Evolutionary conservation across 2,797 vertebrate species (phyloP), one percentile per base, ranked within the genome.

Genomic region (Molossus alvarezi): DNA sequence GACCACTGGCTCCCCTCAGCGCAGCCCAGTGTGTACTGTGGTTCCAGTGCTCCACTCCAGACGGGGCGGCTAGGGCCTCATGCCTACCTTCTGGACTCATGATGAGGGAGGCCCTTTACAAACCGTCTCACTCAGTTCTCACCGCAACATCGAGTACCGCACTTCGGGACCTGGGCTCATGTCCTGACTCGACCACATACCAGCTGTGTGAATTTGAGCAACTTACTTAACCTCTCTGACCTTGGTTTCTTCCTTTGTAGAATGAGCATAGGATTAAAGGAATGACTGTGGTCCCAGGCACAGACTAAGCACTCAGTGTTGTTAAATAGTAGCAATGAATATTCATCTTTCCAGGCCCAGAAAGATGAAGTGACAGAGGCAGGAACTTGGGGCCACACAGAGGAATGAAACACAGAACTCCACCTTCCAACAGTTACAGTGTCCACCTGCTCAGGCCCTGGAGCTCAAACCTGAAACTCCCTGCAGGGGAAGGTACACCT

Each of bases 231-330:
- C 6, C 25, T 88, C 57, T 90, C 57, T 88, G 73, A 37, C 60
- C 73, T 96, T 18, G 41, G 7, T 92, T 92, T 90, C 45, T 71
- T 96, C 75, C 64, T 95, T 53, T 80, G 55, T 77, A 69, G 91
- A 73, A 75, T 64, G 41, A 48, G 23, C 9, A 48, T 20, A 71
- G 21, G n/a, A 76, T 81, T 62, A 81, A 94, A 92, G 27, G 73
- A 88, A 82, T 20, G 71, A 71, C 73, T 21, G 2, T 41, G 25
- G 33, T 65, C 14, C 58, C 53, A 83, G 53, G 72, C 62, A 88
- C 51, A 85, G 88, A 83, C 14, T 41, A 71, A 88, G 18, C 81
- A 25, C 41, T 94, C 10, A 18, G 20, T 94, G 51, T 72, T 77
- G 73, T 75, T 90, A 90, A 89, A 64, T 51, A 17, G 51, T 60